These are phyloP conservation scores for Trichonephila clavipes DNA, from an alignment of 1,140 invertebrate species.

Conservation along the genomic window DNA sequence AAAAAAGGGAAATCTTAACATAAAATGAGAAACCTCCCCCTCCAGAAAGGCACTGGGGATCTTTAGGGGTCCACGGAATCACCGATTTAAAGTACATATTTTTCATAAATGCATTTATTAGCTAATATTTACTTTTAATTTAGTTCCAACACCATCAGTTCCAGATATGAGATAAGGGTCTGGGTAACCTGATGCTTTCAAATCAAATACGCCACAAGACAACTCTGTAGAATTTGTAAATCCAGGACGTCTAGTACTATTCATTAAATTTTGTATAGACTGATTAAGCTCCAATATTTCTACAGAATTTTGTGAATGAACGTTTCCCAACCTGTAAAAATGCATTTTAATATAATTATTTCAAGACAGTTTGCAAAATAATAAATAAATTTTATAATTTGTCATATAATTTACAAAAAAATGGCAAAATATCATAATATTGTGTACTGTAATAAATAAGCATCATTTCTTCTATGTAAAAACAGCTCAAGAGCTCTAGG, in stretches of 20 bases:
- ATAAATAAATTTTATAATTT: conserved; percentile 9
- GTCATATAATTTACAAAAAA: background rate
- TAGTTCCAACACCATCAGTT: conserved; percentile 99
- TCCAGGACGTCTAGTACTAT: conserved; percentile 81
- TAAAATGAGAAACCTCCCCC: too few relatives aligned
- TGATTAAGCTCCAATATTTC: background rate
- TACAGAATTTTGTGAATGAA: background rate
- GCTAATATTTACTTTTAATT: conserved; percentile 88
- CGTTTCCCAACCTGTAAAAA: background rate
- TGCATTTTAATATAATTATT: background rate
- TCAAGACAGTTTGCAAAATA: background rate
- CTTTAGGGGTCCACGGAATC: too few relatives aligned
- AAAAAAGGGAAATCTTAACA: too few relatives aligned
- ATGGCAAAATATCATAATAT: background rate
- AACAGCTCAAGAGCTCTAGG: conserved; percentile 91
- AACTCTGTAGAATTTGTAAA: conserved; percentile 91
- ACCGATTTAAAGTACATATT: background rate
- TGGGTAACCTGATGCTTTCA: conserved; percentile 84
- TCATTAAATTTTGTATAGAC: background rate
- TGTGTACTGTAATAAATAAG: conserved; percentile 14
- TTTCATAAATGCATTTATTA: background rate
- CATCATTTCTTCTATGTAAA: conserved; percentile 84
- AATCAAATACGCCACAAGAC: conserved; percentile 96
- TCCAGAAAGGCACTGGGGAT: too few relatives aligned
- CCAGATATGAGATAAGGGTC: conserved; percentile 95